A percentile compares a stretch with the other conserved stretches of the same genome.
Conservation (phyloP, 92 coral and sea anemone species). For the Nematostella vectensis region DNA sequence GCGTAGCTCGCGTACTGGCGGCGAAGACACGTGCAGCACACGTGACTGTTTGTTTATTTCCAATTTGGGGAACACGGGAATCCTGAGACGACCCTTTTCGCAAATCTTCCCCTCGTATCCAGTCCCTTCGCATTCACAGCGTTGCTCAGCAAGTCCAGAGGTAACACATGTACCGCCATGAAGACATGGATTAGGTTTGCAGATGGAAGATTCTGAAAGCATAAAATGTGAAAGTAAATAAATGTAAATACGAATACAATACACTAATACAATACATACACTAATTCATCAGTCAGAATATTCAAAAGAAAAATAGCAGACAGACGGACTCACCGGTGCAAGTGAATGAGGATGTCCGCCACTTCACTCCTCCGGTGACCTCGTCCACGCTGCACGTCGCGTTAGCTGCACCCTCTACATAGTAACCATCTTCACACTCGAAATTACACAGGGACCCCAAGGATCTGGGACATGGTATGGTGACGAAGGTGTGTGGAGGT, state of each 20-base stretch:
- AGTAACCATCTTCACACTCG: conserved; percentile 20
- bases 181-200: conserved; percentile 41
- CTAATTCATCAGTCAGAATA: too few species aligned
- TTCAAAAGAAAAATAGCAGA: too few species aligned
- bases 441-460: conserved; percentile 15
- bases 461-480: conserved; percentile 19
- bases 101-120: conserved; percentile 43
- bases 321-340: conserved; percentile 35
- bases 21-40: conserved; percentile 14
- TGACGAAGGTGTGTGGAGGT: conserved; percentile 15
- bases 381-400: conserved; percentile 18
- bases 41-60: conserved; percentile 14
- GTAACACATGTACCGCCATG: conserved; percentile 39
- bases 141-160: neutral
- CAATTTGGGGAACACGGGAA: conserved; percentile 39
- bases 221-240: neutral
- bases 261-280: too few species aligned
- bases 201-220: conserved; percentile 27
- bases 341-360: conserved; percentile 13
- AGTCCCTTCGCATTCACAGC: conserved; percentile 42
- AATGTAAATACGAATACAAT: too few species aligned
- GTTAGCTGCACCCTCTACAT: conserved; percentile 4
- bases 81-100: conserved; percentile 25
- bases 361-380: conserved; percentile 4
- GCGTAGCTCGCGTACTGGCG: conserved; percentile 18